Base-by-base conservation (phyloP, 1,140 invertebrate species). In the Macrobrachium rosenbergii region DNA sequence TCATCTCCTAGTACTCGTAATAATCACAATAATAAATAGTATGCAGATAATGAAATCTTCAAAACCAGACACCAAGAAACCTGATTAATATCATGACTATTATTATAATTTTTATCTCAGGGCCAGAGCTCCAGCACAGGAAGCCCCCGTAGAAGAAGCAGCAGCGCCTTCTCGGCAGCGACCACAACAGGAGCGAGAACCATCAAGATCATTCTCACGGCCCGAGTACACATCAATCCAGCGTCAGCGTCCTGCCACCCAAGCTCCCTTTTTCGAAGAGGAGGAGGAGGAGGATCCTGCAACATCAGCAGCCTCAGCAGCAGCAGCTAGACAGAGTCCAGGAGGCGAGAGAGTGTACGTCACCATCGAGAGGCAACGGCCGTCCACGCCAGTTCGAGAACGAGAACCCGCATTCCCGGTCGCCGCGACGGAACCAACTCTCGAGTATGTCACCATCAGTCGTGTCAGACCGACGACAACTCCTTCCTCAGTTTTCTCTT, bases 371-470 rank as follows among this genome's bases (percentile, higher is more conserved):
- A 83, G 88, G 12, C 88, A 85, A 28, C 69, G 83, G 14, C 77
- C 64, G 17, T 19, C 80, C 11, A 62, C 60, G 23, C 19, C 17
- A 16, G 19, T 45, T n/a, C 16, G 28, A 60, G 21, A 45, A 73
- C 16, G 28, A 60, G 21, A 45, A 73, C 60, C 16, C n/a, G 59
- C 21, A n/a, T 58, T 19, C 19, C 43, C 16, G 19, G 43, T 58
- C 23, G 28, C 59, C 43, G 28, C 87, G 11, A 82, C 83, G 17
- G 83, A 90, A 43, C 73, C 83, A n/a, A 52, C 75, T 37, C 84
- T 88, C 64, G 67, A 90, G 87, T 90, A 90, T 73, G 86, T 88
- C 72, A 88, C 86, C 59, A 83, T 88, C 64, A 37, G 11, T 19
- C 86, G 86, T 45, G 16, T 60, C 58, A n/a, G 86, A n/a, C n/a